Evolutionary conservation across 2,888 invertebrate species (phyloP).

Genomic region (Dasysyrphus albostriatus): DNA sequence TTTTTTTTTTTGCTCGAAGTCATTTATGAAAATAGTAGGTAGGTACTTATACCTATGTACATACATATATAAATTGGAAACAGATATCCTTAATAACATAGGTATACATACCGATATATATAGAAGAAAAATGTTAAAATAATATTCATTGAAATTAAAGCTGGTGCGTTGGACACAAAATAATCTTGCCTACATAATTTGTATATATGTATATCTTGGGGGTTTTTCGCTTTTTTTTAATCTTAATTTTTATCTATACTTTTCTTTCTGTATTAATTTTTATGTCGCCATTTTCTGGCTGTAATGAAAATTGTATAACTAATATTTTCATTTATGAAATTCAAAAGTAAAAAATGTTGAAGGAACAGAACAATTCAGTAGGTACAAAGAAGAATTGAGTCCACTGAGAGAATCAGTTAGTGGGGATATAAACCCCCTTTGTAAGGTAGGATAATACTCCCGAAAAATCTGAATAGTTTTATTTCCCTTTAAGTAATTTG

Average conservation of each 20-base stretch:
- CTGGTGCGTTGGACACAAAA: constrained; percentile 2
- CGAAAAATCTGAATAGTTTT: too few relatives aligned
- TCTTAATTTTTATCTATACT: neutral
- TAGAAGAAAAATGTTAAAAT: too few relatives aligned
- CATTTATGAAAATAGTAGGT: neutral
- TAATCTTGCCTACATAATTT: neutral
- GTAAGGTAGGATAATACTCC: too few relatives aligned
- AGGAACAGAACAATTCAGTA: too few relatives aligned
- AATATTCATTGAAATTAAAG: neutral
- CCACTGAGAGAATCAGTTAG: too few relatives aligned
- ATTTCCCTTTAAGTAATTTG: too few relatives aligned
- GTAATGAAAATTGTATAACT: too few relatives aligned
- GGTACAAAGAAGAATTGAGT: too few relatives aligned
- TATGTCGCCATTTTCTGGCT: too few relatives aligned
- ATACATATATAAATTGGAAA: neutral
- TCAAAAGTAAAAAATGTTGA: too few relatives aligned
- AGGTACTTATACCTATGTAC: neutral
- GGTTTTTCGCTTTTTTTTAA: neutral
- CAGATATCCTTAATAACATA: constrained; percentile 14
- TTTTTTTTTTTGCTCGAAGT: neutral
- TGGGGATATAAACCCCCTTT: too few relatives aligned
- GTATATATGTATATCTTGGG: neutral
- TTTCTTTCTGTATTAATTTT: neutral
- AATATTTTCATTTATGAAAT: too few relatives aligned
- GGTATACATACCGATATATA: neutral